Percentiles rank a stretch among this genome's conserved stretches.
Evolutionary conservation across 2,113 vertebrate species (phyloP).

Genomic region (Falco punctatus): DNA sequence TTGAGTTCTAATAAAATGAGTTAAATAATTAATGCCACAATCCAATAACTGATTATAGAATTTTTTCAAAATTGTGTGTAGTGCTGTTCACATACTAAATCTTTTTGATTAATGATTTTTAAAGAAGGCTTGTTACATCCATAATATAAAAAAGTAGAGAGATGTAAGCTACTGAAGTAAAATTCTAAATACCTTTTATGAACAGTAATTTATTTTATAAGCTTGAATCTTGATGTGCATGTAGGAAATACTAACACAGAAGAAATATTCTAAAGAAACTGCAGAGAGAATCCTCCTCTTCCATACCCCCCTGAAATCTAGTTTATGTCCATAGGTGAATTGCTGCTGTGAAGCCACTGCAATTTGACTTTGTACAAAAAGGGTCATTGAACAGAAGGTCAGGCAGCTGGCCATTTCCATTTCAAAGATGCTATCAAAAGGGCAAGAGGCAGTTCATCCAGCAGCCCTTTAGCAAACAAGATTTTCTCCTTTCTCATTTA

Average conservation of each 20-base stretch:
- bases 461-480: conserved; percentile 84
- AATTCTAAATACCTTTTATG: conserved; percentile 19
- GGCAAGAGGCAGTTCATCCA: conserved; percentile 84
- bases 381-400: conserved; percentile 96
- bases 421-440: conserved; percentile 92
- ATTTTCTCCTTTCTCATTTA: conserved; percentile 85
- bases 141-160: conserved; percentile 15
- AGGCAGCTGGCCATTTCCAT: conserved; percentile 98
- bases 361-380: conserved; percentile 92
- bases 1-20: conserved; percentile 58
- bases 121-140: conserved; percentile 42
- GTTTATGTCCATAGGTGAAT: conserved; percentile 84
- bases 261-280: conserved; percentile 44
- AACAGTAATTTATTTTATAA: conserved; percentile 48
- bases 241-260: not conserved
- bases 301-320: conserved; percentile 61
- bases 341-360: conserved; percentile 79
- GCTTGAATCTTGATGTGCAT: not conserved
- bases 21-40: conserved; percentile 68
- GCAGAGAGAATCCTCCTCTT: conserved; percentile 44
- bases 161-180: not conserved
- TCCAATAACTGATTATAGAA: conserved; percentile 69
- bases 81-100: conserved; percentile 48
- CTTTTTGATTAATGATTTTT: conserved; percentile 66
- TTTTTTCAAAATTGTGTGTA: conserved; percentile 29